Conservation (phyloP, 2,888 invertebrate genomes). For the Lycophotia porphyrea region DNA sequence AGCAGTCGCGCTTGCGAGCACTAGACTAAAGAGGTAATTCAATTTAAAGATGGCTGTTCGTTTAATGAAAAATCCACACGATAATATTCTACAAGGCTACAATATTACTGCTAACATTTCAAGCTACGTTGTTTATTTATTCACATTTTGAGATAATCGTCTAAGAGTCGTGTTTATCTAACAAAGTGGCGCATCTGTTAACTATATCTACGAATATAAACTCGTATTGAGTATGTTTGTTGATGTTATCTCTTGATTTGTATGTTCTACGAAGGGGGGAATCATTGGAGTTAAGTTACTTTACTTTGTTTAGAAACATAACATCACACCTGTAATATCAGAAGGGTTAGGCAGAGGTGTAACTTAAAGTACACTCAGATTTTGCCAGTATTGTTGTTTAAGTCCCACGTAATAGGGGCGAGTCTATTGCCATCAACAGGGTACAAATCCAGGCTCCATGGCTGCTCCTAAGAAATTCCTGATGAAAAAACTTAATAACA, state of each 20-base stretch:
- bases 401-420: no score
- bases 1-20: background rate
- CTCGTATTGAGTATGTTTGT: constrained; percentile 59
- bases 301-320: constrained; percentile 1
- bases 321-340: no score
- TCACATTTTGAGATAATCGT: constrained; percentile 68
- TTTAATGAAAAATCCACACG: constrained; percentile 44
- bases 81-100: constrained; percentile 19
- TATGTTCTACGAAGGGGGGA: constrained; percentile 40
- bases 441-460: no score
- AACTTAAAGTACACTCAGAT: no score
- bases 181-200: constrained; percentile 78
- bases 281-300: constrained; percentile 17
- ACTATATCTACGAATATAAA: constrained; percentile 60
- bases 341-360: no score
- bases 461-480: no score
- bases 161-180: constrained; percentile 72
- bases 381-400: no score
- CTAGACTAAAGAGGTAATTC: background rate
- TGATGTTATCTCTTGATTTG: constrained; percentile 58
- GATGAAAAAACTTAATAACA: no score
- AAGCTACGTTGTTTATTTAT: constrained; percentile 61
- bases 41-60: background rate
- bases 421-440: no score
- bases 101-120: constrained; percentile 57